Base-by-base conservation (phyloP, 2,888 invertebrate species). In the Blomia tropicalis region DNA sequence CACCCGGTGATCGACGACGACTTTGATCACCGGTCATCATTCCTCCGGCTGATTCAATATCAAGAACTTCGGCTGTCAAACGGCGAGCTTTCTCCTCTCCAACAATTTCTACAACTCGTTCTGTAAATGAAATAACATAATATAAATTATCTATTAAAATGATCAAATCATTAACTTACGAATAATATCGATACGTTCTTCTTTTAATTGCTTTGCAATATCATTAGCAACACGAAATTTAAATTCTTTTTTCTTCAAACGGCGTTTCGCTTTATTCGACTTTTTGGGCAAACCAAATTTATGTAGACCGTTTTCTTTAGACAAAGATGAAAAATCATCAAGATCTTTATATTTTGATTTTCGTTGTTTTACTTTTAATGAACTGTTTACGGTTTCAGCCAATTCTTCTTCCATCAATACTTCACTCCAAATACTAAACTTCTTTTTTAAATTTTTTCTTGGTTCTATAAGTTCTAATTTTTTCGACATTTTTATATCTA, bases 41-140 rank as follows among this genome's bases (percentile, higher is more conserved):
- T 14, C 66, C 66, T n/a, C 66, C 66, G 11, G 59, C 58, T n/a
- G 53, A 53, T 44, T 64, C 64, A 25, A 66, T 59, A 31, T 60
- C 59, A 25, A 64, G 25, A 19, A 53, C 58, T 32, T 61, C 58
- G 29, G 58, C 30, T 17, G n/a, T 36, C 7, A 64, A 25, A 25
- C 59, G 36, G 4, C 56, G 30, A 2, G 43, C 27, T 17, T 43
- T 43, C 23, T 22, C 2, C 27, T 62, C 62, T 2, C 62, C 62
- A 25, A 62, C n/a, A 4, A 61, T 43, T 5, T 59, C 23, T n/a
- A 32, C 31, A 22, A 47, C 43, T 22, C 32, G 19, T 60, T 36
- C 63, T 63, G 32, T 56, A 17, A 54, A 22, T 29, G 11, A 59
- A 27, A 11, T 23, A 25, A 43, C 19, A 2, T 47, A 17, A 27